A percentile compares a stretch with the other conserved stretches of the same genome.
These are phyloP conservation scores for Morphnarchus princeps DNA, from an alignment of 2,113 vertebrate species.

Conservation along the genomic window DNA sequence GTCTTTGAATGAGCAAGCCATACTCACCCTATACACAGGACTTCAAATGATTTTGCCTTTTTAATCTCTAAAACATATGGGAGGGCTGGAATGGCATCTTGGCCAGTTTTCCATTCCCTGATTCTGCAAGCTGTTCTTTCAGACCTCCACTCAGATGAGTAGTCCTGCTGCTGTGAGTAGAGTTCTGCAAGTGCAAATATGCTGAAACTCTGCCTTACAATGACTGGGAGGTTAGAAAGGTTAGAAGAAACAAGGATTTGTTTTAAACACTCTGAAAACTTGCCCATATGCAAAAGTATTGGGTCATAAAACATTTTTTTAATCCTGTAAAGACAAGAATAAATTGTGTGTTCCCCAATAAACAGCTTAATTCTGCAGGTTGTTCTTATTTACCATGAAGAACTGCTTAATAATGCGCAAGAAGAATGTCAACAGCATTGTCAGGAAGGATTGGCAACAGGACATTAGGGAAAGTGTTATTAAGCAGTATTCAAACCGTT, in stretches of 20 bases:
- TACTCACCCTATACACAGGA: background rate
- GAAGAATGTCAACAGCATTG: background rate
- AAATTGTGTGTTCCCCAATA: background rate
- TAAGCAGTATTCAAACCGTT: background rate
- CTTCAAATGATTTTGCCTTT: background rate
- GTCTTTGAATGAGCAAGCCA: background rate
- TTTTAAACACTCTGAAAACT: background rate
- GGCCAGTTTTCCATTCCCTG: background rate
- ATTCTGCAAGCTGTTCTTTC: background rate
- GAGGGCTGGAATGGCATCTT: background rate
- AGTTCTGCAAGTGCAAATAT: background rate
- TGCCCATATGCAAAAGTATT: background rate
- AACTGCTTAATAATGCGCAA: background rate
- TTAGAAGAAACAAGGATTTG: background rate
- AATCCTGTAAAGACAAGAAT: background rate
- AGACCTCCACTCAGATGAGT: background rate
- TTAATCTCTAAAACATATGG: background rate
- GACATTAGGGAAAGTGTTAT: background rate
- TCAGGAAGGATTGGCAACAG: background rate
- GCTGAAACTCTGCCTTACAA: background rate
- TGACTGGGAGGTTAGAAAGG: background rate
- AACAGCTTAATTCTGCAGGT: background rate
- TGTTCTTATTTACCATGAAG: background rate
- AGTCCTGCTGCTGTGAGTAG: background rate
- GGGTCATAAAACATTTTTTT: background rate